These are phyloP conservation scores for Falcunculus frontatus DNA, from an alignment of 2,113 vertebrate species.

Conservation along the genomic window DNA sequence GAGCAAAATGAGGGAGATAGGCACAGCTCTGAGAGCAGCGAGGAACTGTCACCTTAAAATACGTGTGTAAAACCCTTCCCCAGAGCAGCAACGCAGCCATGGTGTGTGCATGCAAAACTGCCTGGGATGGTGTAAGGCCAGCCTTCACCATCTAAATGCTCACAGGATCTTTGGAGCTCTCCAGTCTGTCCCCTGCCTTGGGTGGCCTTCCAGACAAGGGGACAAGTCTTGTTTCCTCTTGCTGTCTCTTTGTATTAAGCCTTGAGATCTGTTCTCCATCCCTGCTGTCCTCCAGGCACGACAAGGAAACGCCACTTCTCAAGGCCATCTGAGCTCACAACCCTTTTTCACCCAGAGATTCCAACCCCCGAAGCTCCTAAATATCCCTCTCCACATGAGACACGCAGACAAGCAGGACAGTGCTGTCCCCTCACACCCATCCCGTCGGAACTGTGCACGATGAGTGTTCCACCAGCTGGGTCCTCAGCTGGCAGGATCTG, in stretches of 20 bases:
- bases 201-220: neutral
- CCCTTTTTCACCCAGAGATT: neutral
- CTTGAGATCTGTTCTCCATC: neutral
- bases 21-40: neutral
- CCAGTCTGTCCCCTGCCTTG: neutral
- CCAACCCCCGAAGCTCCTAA: neutral
- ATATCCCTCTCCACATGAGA: fast-evolving
- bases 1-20: neutral
- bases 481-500: neutral
- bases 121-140: fast-evolving
- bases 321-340: neutral
- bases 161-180: neutral
- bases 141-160: neutral
- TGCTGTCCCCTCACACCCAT: fast-evolving
- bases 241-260: neutral
- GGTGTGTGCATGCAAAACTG: neutral
- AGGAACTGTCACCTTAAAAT: neutral
- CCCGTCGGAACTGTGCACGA: fast-evolving
- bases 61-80: neutral
- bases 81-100: neutral
- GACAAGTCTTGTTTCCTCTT: neutral
- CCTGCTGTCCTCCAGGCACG: neutral
- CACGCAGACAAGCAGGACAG: neutral
- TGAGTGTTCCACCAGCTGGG: fast-evolving
- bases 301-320: fast-evolving